phyloP scores from a whole-genome alignment of 2,888 invertebrate genomes.

The Pristionchus japonicus region DNA sequence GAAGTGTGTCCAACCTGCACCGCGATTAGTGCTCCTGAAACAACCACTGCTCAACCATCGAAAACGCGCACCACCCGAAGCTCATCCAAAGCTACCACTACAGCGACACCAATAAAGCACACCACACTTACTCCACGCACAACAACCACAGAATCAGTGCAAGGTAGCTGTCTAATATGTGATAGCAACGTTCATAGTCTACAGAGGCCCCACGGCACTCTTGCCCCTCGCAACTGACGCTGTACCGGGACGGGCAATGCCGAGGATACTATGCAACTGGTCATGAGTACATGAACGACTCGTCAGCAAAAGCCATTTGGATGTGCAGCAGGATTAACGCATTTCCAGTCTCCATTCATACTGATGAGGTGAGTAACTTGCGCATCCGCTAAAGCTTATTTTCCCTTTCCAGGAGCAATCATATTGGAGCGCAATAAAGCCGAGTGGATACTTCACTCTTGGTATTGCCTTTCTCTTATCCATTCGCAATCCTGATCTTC shows the following conservation, averaged over 20 bases:
- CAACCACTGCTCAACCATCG: background rate
- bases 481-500: too few species aligned
- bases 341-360: background rate
- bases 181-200: too few species aligned
- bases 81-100: too few species aligned
- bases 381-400: too few species aligned
- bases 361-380: background rate
- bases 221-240: background rate
- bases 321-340: background rate
- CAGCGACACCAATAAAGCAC: too few species aligned
- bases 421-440: background rate
- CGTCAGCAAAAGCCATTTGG: background rate
- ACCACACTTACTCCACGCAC: background rate
- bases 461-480: background rate
- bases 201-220: background rate
- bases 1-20: background rate
- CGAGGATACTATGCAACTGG: background rate
- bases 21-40: background rate
- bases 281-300: background rate
- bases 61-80: background rate
- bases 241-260: background rate
- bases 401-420: background rate
- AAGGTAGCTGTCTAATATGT: too few species aligned
- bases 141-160: too few species aligned
- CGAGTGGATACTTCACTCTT: background rate